phyloP scores from a whole-genome alignment of 1,140 invertebrate species.

The Hirudo medicinalis region DNA sequence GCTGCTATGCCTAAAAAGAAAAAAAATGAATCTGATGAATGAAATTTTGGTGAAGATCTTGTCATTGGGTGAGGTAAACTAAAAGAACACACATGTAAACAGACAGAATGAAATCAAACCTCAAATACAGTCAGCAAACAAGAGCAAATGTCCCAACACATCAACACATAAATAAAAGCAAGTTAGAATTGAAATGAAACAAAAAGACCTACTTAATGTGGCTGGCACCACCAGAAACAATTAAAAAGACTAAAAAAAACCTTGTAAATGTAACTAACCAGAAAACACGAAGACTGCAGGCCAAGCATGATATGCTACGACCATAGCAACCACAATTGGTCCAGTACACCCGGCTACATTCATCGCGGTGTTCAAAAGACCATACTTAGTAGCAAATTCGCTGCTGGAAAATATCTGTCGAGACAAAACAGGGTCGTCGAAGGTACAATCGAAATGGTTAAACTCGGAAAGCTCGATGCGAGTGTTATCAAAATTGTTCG shows the following conservation, averaged over 20 bases:
- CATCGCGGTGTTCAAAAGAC: constrained; percentile 42
- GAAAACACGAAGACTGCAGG: constrained; percentile 19
- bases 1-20: constrained; percentile 11
- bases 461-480: not conserved
- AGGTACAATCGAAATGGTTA: not conserved
- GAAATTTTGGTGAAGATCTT: not conserved
- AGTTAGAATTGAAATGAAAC: too few relatives aligned
- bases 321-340: constrained; percentile 38
- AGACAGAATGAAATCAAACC: too few relatives aligned
- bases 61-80: too few relatives aligned
- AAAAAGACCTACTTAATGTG: too few relatives aligned
- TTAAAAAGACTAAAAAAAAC: too few relatives aligned
- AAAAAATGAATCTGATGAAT: not conserved
- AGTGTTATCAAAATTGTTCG: not conserved
- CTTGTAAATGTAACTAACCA: not conserved
- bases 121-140: too few relatives aligned
- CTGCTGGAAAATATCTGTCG: constrained; percentile 39
- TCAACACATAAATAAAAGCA: too few relatives aligned
- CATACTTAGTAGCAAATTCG: constrained; percentile 45
- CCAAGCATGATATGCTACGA: constrained; percentile 39
- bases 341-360: constrained; percentile 43
- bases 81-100: too few relatives aligned
- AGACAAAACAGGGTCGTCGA: not conserved
- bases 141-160: too few relatives aligned
- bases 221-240: too few relatives aligned